Evolutionary conservation across 2,888 invertebrate species (phyloP), one percentile per base, ranked within the genome.

Genomic region (Entomobrya multifasciata): DNA sequence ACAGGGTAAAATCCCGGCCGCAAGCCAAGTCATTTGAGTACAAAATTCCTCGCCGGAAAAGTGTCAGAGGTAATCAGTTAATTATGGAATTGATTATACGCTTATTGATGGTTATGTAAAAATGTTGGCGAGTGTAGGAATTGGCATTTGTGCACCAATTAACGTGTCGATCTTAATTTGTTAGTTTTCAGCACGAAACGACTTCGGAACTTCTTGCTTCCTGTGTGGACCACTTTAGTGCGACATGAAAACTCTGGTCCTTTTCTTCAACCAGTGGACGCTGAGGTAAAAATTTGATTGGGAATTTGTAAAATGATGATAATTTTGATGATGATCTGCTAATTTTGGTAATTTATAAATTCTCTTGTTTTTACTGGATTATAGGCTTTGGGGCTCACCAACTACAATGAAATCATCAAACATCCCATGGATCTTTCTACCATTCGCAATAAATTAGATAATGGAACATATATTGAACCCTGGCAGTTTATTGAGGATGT

Each of bases 401-500:
- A 99, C 93, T 99, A 99, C 93, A 98, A 97, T 93, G 97, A 98
- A 91, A 98, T 99, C 90, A 96, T 99, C 17, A 97, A 97, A 92
- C 96, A 95, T 92, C 99, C 98, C 0, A 99, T 99, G 96, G 99
- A 99, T 93, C 93, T 99, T 91, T 97, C 97, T 17, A 98, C 98
- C 0, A 98, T 99, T 90, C 96, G 96, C 92, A 94, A 95, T 91
- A 99, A 98, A 92, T 94, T 99, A 81, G 97, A 98, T 92, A 95
- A 96, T 78, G 99, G 98, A 47, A 96, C 97, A 92, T 99, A 99
- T 93, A 95, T 95, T 86, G 98, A 99, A 93, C 99, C 99, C 0
- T 99, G 99, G 99, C 97, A 99, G 93, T 99, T 98, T 92, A 98
- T 99, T 5, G 98, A 99, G 92, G 99, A 99, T 93, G 97, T 99